Evolutionary conservation across 2,113 vertebrate genomes (phyloP).

Genomic region (Sorex araneus): DNA sequence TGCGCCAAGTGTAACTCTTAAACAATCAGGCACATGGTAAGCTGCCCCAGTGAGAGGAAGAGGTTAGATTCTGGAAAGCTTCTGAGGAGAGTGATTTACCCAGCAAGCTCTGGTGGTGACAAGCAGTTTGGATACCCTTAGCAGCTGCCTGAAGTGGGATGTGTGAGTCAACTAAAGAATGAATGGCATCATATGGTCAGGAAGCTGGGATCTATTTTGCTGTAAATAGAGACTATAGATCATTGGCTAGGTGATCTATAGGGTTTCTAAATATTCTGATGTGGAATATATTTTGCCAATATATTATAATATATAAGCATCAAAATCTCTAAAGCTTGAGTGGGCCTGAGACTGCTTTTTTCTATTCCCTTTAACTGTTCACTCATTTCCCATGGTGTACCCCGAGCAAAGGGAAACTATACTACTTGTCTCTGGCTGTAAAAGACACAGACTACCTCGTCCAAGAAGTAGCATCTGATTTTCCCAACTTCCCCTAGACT

Average conservation of each 20-base stretch:
- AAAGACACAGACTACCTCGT: neutral
- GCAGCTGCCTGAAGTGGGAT: neutral
- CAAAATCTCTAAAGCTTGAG: neutral
- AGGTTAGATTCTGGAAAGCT: neutral
- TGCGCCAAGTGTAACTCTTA: neutral
- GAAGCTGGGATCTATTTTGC: slow-evolving; percentile 11
- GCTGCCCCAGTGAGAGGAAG: neutral
- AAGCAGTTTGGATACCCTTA: neutral
- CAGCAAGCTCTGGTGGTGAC: neutral
- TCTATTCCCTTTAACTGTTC: neutral
- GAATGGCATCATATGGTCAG: neutral
- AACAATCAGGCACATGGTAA: neutral
- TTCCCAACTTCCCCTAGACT: neutral
- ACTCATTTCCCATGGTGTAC: neutral
- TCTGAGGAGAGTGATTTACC: neutral
- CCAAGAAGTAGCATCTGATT: neutral
- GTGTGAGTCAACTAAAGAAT: neutral
- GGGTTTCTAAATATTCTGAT: neutral
- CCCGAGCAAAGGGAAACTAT: too few relatives aligned
- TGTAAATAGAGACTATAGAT: neutral
- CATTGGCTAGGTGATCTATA: neutral
- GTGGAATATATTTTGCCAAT: too few relatives aligned
- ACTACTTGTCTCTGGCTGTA: too few relatives aligned
- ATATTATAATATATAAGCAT: neutral
- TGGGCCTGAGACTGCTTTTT: neutral